Evolutionary conservation across 2,113 vertebrate species (phyloP), one percentile per base, ranked within the genome.

Genomic region (Calidris pygmaea): DNA sequence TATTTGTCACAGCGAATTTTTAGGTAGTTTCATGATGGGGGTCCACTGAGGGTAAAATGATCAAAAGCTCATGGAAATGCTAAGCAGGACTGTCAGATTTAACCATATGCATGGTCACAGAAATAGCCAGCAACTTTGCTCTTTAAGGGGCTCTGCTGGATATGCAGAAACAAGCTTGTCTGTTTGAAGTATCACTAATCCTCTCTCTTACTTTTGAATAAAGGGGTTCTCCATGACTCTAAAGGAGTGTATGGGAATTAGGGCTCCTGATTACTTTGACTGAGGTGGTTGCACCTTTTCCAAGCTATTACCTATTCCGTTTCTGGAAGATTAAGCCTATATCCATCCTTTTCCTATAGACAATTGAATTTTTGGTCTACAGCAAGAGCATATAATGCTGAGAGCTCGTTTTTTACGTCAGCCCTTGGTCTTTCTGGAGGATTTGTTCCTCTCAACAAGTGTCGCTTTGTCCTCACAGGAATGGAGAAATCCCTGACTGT

Each of bases 401-500:
- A 87, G 13, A 82, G 4, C 9, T 94, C 2, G 2, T 27, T 39
- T 76, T 71, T 83, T 5, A 58, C 35, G 91, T 93, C 41, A 74
- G 23, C 6, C 20, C 29, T 89, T 53, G 10, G 4, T 89, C 43
- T 70, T 82, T 55, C 32, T 45, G 50, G n/a, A 45, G 15, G 14
- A 29, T 76, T 85, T 90, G 21, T 63, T 32, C 41, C n/a, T 89
- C 35, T 85, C 11, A 14, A 4, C 53, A 65, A 41, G 22, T 1
- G 0, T 74, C 77, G 12, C 39, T 20, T 67, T 71, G 32, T 68
- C 11, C 26, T 76, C 29, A 83, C 37, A 65, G 76, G 34, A 77
- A 34, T 0, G 0, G 14, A n/a, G 56, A 67, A 50, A 23, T 35
- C 10, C 29, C 34, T 30, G 41, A n/a, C 74, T 1, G 0, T 53